phyloP scores from a whole-genome alignment of 2,888 invertebrate genomes.

The Pterobdella sp. region DNA sequence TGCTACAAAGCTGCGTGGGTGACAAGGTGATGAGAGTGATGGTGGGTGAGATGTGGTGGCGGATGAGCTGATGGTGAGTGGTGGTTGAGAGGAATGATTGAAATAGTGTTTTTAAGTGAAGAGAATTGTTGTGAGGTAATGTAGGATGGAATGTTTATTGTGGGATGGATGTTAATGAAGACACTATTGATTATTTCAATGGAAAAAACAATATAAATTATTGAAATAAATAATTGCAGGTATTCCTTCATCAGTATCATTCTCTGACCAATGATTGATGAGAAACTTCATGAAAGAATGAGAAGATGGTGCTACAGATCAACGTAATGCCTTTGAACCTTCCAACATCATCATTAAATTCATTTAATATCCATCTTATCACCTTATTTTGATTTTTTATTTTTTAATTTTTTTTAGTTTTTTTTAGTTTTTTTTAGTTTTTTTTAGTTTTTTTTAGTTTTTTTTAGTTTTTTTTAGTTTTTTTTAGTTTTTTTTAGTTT shows the following conservation, averaged over 20 bases:
- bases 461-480: neutral
- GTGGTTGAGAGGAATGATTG: no score
- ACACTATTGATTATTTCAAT: no score
- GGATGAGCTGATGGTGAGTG: neutral
- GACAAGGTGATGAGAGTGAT: neutral
- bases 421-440: neutral
- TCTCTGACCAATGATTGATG: no score
- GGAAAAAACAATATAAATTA: no score
- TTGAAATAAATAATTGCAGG: no score
- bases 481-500: neutral
- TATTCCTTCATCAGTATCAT: no score
- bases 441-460: neutral
- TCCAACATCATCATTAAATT: no score
- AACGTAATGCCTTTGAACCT: no score
- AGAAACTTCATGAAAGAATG: no score
- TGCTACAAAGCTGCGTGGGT: conserved; percentile 43
- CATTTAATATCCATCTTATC: no score
- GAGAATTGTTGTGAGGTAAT: neutral
- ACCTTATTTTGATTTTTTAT: neutral
- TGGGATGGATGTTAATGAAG: neutral
- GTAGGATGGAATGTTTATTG: neutral
- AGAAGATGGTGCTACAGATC: no score
- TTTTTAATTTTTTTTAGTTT: conserved; percentile 6
- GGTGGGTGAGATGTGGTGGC: neutral
- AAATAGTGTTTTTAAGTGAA: no score